Evolutionary conservation across 2,888 invertebrate species (phyloP), one percentile per base, ranked within the genome.

Genomic region (Sphaerophoria rueppellii): DNA sequence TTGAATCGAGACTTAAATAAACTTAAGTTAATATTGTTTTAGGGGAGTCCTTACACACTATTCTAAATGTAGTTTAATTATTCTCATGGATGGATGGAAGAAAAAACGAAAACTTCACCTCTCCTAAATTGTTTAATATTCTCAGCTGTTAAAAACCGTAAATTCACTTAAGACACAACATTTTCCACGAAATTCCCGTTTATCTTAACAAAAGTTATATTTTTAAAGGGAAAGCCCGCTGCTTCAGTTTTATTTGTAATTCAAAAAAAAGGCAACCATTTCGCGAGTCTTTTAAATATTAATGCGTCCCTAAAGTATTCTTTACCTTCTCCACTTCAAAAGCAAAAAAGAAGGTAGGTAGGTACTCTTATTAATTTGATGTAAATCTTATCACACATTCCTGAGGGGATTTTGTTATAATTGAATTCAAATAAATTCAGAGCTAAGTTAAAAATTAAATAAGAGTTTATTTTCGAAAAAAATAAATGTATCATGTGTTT

Each of bases 281-380:
- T 16, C 34, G n/a, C 48, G 58, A 37, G 60, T 9, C 52, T 43
- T 60, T 76, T 24, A 46, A 61, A 76, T 58, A 24, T 24, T 6
- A 43, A 43, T 43, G 52, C 43, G 6, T 55, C 69, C 69, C 69
- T 24, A 16, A 14, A 6, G 60, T 11, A 14, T 58, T 69, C 5
- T 14, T 1, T 24, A 24, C 24, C 24, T 24, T 24, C 24, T 24
- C 2, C 24, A 24, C 24, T 24, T 24, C 24, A 24, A 24, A 24
- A 24, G 24, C 7, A 37, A 24, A 40, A 16, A 48, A 16, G 32
- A 60, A 35, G 24, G 24, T 24, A 24, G 24, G 24, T 24, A 24
- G 24, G 60, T 76, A 54, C 52, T 54, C 24, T 24, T 24, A 24
- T 69, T 69, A 69, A 76, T 69, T 75, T 75, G 60, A 69, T 75